A percentile compares a stretch with the other conserved stretches of the same genome.
Evolutionary conservation across 2,888 invertebrate genomes (phyloP).

Genomic region (Apotomis turbidana): DNA sequence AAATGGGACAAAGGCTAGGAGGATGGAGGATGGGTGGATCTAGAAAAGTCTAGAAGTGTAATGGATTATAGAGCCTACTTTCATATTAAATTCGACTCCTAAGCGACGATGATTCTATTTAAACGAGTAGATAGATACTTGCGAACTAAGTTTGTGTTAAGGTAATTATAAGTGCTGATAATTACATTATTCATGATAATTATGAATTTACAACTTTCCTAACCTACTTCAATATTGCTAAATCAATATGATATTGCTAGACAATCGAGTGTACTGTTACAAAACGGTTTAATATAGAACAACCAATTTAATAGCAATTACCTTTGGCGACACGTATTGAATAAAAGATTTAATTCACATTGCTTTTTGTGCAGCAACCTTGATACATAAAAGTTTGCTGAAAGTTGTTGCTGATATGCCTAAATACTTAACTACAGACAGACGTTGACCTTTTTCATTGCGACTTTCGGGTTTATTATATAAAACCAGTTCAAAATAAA

Average conservation of each 20-base stretch:
- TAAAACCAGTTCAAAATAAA: constrained; percentile 16
- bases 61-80: too few relatives aligned
- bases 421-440: constrained; percentile 11
- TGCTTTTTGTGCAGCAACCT: constrained; percentile 37
- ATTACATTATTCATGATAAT: too few relatives aligned
- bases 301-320: constrained; percentile 40
- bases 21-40: too few relatives aligned
- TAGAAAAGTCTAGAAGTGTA: too few relatives aligned
- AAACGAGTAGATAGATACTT: too few relatives aligned
- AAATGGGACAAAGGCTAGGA: too few relatives aligned
- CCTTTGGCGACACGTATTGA: constrained; percentile 35
- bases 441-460: constrained; percentile 33
- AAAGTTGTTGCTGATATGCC: constrained; percentile 34
- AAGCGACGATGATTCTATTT: too few relatives aligned
- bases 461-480: constrained; percentile 17
- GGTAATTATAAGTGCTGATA: too few relatives aligned
- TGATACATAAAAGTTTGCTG: constrained; percentile 39
- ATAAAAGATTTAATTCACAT: constrained; percentile 35
- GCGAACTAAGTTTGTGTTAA: too few relatives aligned
- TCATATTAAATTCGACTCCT: too few relatives aligned
- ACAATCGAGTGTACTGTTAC: constrained; percentile 31
- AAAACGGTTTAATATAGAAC: constrained; percentile 37
- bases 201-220: neutral
- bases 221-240: neutral
- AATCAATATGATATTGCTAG: constrained; percentile 10